Evolutionary conservation across 1,140 invertebrate species (phyloP).

Genomic region (Marisa cornuarietis): DNA sequence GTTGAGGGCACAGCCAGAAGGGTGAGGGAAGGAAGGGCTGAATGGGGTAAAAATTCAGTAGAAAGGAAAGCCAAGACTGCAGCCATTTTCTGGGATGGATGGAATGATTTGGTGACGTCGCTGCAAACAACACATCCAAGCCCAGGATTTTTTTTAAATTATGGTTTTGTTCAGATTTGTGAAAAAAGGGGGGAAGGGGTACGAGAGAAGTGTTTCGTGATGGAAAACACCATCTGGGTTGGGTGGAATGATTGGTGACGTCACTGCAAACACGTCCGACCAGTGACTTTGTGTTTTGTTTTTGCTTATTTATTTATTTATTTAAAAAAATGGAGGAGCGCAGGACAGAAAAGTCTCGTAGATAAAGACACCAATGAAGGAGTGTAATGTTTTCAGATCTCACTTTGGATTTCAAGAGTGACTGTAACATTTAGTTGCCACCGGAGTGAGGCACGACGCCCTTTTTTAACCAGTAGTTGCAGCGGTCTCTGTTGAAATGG

Average conservation of each 20-base stretch:
- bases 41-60: no score
- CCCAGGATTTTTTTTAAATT: no score
- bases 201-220: not conserved
- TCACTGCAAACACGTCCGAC: not conserved
- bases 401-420: not conserved
- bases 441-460: slow-evolving; percentile 17
- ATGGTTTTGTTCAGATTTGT: not conserved
- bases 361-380: not conserved
- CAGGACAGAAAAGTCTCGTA: not conserved
- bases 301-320: not conserved
- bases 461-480: slow-evolving; percentile 27
- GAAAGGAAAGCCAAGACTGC: no score
- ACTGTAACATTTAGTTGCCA: slow-evolving; percentile 10
- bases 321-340: not conserved
- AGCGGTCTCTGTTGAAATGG: slow-evolving; percentile 18
- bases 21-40: no score
- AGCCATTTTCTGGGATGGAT: no score
- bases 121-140: no score
- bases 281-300: not conserved
- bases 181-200: not conserved
- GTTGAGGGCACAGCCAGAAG: no score
- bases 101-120: no score
- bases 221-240: not conserved
- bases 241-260: not conserved
- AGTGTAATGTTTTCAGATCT: not conserved